Evolutionary conservation across 2,797 vertebrate species (phyloP), one percentile per base, ranked within the genome.

Genomic region (Pristis pectinata): DNA sequence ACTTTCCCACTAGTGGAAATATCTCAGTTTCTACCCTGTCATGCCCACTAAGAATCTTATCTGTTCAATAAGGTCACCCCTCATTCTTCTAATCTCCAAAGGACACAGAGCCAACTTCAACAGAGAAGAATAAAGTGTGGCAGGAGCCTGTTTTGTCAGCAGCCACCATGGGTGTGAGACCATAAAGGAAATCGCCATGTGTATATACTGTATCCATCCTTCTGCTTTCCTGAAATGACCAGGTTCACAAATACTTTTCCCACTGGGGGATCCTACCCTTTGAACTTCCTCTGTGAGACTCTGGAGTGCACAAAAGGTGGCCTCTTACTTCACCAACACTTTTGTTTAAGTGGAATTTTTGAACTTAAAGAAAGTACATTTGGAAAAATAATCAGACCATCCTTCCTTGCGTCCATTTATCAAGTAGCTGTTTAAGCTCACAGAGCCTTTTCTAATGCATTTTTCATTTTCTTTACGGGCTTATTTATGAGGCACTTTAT

Each of bases 321-420:
- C 67, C 72, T 9, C 27, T 34, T 34, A 76, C 27, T 76, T 76
- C 7, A 70, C 3, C 19, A 70, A 19, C 41, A 80, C 15, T 24
- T 53, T 49, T 83, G 19, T 27, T 1, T 24, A 83, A 83, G 53
- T 76, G 30, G 53, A 0, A 19, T 49, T 83, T 44, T 53, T 30
- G 37, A 44, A 27, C 80, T 80, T 0, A 24, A 72, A 0, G 0
- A 79, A 94, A n/a, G 2, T 0, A 61, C 34, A 92, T 93, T 64
- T 77, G 87, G 92, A 94, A 44, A 94, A 91, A 85, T 67, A 30
- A 8, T 93, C 30, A 94, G 80, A 94, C 94, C 49, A 89, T 15
- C 10, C 59, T 41, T 87, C 34, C 34, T 61, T 89, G 85, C 30
- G 61, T n/a, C 30, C 2, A 59, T 22, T 56, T 56, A 22, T 9